Percentiles rank a stretch among this genome's conserved stretches.
Conservation (phyloP, 2,888 invertebrate species). For the Tethea ocularis region DNA sequence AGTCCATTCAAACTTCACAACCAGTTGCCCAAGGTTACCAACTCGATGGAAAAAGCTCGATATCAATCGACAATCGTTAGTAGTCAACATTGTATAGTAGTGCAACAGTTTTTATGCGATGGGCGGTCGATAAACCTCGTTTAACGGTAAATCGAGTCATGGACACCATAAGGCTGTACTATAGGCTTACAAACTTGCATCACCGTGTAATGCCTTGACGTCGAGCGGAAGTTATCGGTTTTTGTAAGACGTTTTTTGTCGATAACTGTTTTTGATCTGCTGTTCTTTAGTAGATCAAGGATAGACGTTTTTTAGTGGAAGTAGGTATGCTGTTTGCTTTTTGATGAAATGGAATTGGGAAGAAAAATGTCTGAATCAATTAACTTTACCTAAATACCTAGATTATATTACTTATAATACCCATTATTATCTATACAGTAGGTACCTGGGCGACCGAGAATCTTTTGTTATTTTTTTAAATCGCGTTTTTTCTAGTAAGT, state of each 20-base stretch:
- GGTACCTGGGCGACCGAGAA: no score
- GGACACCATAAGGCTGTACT: constrained; percentile 35
- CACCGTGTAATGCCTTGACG: constrained; percentile 20
- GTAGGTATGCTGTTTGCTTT: background rate
- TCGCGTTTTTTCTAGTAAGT: no score
- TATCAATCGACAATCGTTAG: constrained; percentile 34
- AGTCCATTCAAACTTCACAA: background rate
- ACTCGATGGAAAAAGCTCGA: background rate
- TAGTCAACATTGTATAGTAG: constrained; percentile 19
- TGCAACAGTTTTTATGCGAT: constrained; percentile 40
- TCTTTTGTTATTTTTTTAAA: no score
- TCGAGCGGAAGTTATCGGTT: constrained; percentile 13
- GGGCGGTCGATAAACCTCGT: constrained; percentile 70
- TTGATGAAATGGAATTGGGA: background rate
- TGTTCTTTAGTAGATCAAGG: constrained; percentile 24
- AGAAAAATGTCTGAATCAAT: no score
- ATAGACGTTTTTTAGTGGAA: constrained; percentile 6
- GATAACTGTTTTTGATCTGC: constrained; percentile 14
- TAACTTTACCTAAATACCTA: no score
- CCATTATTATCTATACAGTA: no score
- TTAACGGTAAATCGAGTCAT: constrained; percentile 59
- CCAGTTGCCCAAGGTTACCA: background rate
- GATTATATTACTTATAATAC: no score
- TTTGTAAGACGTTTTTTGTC: constrained; percentile 18
- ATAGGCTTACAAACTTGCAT: constrained; percentile 28